Percentiles rank a stretch among this genome's conserved stretches.
phyloP scores from a whole-genome alignment of 2,113 vertebrate species.

The Cepphus grylle region DNA sequence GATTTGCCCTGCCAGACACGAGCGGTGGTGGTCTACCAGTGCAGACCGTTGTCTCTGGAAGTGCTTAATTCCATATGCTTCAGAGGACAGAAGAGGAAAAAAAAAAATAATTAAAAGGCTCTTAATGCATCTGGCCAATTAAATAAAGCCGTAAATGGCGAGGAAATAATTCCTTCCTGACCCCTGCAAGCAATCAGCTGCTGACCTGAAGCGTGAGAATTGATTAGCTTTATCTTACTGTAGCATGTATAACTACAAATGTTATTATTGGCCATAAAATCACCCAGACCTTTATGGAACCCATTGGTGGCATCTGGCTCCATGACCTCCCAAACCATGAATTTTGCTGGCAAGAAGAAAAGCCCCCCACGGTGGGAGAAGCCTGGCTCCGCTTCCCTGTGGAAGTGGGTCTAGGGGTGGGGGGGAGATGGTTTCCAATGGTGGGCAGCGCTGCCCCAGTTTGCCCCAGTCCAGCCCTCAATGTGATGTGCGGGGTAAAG shows the following conservation, averaged over 20 bases:
- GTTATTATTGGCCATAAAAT: conserved; percentile 65
- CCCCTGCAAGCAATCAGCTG: conserved; percentile 59
- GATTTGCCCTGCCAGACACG: neutral
- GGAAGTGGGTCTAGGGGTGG: rapidly evolving
- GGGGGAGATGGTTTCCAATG: neutral
- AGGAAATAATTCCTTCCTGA: conserved; percentile 64
- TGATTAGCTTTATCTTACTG: conserved; percentile 56
- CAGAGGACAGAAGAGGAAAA: neutral
- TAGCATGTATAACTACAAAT: conserved; percentile 54
- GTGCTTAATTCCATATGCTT: conserved; percentile 26
- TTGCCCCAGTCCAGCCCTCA: neutral
- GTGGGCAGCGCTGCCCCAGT: neutral
- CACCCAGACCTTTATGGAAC: conserved; percentile 13
- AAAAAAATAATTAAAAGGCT: conserved; percentile 53
- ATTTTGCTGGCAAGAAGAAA: neutral
- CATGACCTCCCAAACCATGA: neutral
- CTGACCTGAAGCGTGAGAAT: conserved; percentile 68
- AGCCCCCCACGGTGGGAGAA: rapidly evolving
- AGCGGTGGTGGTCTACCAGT: neutral
- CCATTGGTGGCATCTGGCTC: conserved; percentile 29
- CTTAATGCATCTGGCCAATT: conserved; percentile 71
- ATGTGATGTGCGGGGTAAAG: neutral
- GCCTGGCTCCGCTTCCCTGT: neutral
- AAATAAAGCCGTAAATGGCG: conserved; percentile 66
- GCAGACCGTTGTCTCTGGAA: neutral